Percentiles rank a stretch among this genome's conserved stretches.
These are phyloP conservation scores for Chromoteleia sp. DNA, from an alignment of 2,888 invertebrate species.

Conservation along the genomic window DNA sequence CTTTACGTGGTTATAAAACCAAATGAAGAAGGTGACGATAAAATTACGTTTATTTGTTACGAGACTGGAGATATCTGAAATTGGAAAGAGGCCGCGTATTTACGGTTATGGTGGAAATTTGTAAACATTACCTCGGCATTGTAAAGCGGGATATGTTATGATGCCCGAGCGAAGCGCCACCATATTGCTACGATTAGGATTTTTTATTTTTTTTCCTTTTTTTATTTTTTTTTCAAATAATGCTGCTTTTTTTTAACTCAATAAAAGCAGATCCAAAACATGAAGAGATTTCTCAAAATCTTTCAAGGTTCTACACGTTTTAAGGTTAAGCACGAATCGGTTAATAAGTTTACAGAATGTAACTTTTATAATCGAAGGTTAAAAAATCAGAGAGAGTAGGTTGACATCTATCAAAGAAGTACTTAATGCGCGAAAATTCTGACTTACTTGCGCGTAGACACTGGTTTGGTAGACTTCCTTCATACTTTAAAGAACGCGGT, in stretches of 20 bases:
- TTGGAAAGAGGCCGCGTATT: constrained; percentile 16
- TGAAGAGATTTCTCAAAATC: background rate
- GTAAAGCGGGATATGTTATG: constrained; percentile 30
- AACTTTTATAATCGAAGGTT: constrained; percentile 45
- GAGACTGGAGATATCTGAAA: constrained; percentile 28
- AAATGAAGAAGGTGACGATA: constrained; percentile 66
- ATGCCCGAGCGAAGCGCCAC: constrained; percentile 6
- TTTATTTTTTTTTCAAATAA: constrained; percentile 5
- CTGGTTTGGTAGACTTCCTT: too few species aligned
- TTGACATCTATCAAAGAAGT: constrained; percentile 40
- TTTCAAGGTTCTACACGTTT: too few species aligned
- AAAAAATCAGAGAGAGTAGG: constrained; percentile 46
- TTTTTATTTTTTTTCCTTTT: too few species aligned
- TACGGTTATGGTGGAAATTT: constrained; percentile 56
- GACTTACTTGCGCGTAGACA: constrained; percentile 25
- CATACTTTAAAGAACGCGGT: too few species aligned
- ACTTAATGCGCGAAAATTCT: constrained; percentile 39
- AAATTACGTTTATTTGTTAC: constrained; percentile 62
- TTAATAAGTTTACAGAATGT: constrained; percentile 30
- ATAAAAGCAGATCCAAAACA: background rate
- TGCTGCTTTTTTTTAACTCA: background rate
- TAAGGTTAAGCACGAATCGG: constrained; percentile 7
- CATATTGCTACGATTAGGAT: constrained; percentile 19
- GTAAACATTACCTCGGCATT: constrained; percentile 45
- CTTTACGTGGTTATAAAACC: constrained; percentile 67